Conservation (phyloP, 2,888 invertebrate species). For the Sphaerophoria taeniata region DNA sequence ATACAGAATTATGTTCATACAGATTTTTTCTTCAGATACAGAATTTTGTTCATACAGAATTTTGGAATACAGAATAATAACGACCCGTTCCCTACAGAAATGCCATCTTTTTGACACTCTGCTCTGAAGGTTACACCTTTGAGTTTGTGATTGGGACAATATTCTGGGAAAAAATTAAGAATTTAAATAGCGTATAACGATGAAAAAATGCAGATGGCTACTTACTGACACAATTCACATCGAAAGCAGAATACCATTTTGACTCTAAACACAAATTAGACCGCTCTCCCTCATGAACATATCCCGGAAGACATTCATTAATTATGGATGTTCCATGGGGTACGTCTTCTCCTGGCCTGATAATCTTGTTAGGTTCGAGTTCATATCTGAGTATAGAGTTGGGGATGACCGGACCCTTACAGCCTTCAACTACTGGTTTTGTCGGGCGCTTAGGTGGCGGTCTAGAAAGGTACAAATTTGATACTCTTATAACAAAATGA, state of each 20-base stretch:
- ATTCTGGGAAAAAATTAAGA: conserved; percentile 19
- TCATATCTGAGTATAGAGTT: conserved; percentile 26
- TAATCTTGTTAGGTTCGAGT: background rate
- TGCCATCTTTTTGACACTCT: conserved; percentile 49
- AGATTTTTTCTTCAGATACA: too few relatives aligned
- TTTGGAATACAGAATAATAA: too few relatives aligned
- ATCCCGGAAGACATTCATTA: conserved; percentile 29
- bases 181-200: background rate
- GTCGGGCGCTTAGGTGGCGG: background rate
- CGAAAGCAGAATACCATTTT: background rate
- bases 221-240: conserved; percentile 44
- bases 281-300: conserved; percentile 9
- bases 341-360: conserved; percentile 18
- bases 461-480: background rate
- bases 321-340: conserved; percentile 12
- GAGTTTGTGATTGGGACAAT: conserved; percentile 19
- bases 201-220: background rate
- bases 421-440: background rate
- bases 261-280: conserved; percentile 41
- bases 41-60: too few relatives aligned
- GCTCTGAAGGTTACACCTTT: conserved; percentile 47
- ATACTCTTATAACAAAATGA: background rate
- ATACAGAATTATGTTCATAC: too few relatives aligned
- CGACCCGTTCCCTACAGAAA: too few relatives aligned
- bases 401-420: conserved; percentile 29